Conservation (phyloP, 2,113 vertebrate species). For the Burhinus oedicnemus region DNA sequence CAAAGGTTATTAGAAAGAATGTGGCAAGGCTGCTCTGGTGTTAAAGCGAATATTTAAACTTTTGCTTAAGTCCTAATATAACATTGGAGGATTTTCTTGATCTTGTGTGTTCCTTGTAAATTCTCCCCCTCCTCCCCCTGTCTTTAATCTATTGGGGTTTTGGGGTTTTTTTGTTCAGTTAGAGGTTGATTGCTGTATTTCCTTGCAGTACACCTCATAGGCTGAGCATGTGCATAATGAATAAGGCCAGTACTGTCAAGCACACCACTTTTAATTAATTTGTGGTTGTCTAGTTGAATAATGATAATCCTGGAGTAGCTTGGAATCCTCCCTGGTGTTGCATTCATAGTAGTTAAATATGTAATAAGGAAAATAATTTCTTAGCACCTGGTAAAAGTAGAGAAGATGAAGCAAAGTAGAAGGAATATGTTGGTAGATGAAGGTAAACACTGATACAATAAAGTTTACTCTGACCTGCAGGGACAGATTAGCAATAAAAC, state of each 20-base stretch:
- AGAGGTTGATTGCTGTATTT: not conserved
- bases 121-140: not conserved
- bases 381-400: not conserved
- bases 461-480: not conserved
- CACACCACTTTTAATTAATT: not conserved
- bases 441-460: not conserved
- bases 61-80: not conserved
- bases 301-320: not conserved
- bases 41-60: fast-evolving
- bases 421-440: not conserved
- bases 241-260: not conserved
- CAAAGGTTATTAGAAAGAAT: not conserved
- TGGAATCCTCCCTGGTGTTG: not conserved
- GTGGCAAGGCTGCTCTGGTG: not conserved
- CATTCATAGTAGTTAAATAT: not conserved
- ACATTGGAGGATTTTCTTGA: not conserved
- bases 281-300: not conserved
- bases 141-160: not conserved
- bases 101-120: not conserved
- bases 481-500: not conserved
- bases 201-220: not conserved
- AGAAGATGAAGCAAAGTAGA: not conserved
- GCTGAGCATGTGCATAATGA: not conserved
- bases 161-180: not conserved
- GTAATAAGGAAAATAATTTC: not conserved